Evolutionary conservation across 2,888 invertebrate species (phyloP), one percentile per base, ranked within the genome.

Genomic region (Habrosyne pyritoides): DNA sequence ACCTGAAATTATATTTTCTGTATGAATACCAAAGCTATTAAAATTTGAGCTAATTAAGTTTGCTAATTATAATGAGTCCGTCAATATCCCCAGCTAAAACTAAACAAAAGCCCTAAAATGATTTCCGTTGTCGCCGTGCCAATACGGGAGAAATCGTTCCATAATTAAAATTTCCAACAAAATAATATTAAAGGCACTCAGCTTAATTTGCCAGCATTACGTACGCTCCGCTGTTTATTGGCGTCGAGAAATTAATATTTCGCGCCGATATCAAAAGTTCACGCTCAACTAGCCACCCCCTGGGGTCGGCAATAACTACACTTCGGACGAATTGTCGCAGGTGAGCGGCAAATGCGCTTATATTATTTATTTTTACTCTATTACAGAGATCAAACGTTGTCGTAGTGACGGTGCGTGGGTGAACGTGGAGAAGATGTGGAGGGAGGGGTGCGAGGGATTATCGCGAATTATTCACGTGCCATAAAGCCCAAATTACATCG

Each of bases 221-320:
- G 84, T 82, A 77, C 88, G 88, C 86, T 81, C 76, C 79, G 77
- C 59, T 84, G 86, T 87, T 89, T 86, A 90, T 89, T 88, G 89
- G 85, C 84, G 84, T 77, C 84, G 86, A 86, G 87, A 91, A 89
- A 92, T 91, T 92, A 92, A 92, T 91, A 91, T 91, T 90, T 91
- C 86, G 86, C 89, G 80, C 86, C 87, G 86, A 90, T 91, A 92
- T 90, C 85, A 91, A 90, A 87, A 85, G 90, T 89, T 91, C 83
- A 89, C 91, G 91, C 91, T 91, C 90, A 89, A 90, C 91, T 91
- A 89, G 81, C 81, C 86, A 86, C 89, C 90, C 86, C 82, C 71
- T 67, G 79, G 80, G 81, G 81, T 78, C 83, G 82, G 67, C 82
- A 86, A 84, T 87, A 86, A 88, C 87, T 87, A 87, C 79, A 80